Conservation (phyloP, 2,888 invertebrate genomes). For the Microctonus aethiopoides region DNA sequence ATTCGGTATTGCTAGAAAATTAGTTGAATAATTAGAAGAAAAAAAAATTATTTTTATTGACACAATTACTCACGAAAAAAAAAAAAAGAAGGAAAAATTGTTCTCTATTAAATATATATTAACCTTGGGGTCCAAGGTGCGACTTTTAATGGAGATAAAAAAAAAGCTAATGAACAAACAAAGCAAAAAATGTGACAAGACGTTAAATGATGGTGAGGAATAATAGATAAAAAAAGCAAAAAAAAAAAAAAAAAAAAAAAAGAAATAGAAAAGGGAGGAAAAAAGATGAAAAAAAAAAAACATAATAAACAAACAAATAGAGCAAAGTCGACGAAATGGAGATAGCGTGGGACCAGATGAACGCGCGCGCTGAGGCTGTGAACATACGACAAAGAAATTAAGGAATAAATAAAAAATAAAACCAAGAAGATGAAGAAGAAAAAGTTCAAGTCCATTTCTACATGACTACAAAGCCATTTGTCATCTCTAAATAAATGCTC, state of each 20-base stretch:
- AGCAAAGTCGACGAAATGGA: not conserved
- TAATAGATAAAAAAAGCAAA: not conserved
- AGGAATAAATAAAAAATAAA: not conserved
- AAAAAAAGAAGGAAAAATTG: too few relatives aligned
- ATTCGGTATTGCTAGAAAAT: too few relatives aligned
- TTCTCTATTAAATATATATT: not conserved
- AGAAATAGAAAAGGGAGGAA: too few relatives aligned
- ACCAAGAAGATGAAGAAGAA: not conserved
- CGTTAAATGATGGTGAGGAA: not conserved
- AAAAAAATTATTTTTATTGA: too few relatives aligned
- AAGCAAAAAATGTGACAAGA: not conserved
- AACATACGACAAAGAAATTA: not conserved
- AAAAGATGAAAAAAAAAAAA: not conserved
- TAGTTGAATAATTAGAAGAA: too few relatives aligned
- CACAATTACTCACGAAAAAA: too few relatives aligned
- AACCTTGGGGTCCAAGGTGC: not conserved
- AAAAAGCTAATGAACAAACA: not conserved
- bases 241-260: not conserved
- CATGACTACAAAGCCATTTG: slow-evolving; percentile 8
- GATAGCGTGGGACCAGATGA: slow-evolving; percentile 7
- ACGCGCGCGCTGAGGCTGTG: slow-evolving; percentile 11
- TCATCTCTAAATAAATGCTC: not conserved
- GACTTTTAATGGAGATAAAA: not conserved
- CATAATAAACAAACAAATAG: not conserved
- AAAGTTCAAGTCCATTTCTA: not conserved